Conservation (phyloP, 2,797 vertebrate species). For the Halcyon chelicuti region DNA sequence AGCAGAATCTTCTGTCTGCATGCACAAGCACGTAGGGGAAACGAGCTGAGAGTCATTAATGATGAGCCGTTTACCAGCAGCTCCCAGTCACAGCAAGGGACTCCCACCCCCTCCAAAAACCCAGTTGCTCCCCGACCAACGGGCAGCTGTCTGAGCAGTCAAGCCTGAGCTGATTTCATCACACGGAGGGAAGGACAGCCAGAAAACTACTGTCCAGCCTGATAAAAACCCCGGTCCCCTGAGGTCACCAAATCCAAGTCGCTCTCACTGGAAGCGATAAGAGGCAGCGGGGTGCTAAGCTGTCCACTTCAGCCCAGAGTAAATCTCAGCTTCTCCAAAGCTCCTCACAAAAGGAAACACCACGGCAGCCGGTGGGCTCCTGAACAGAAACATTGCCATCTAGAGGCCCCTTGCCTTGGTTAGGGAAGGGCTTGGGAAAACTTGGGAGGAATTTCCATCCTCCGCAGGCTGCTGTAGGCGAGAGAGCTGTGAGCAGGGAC, state of each 20-base stretch:
- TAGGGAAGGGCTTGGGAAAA: background rate
- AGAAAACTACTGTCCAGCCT: background rate
- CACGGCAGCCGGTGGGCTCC: background rate
- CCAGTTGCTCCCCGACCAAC: accelerated
- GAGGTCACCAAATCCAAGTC: slow-evolving; percentile 17
- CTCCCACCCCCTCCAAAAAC: background rate
- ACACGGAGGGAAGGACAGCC: background rate
- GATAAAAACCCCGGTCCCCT: background rate
- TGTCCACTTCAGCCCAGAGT: background rate
- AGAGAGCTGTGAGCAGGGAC: background rate
- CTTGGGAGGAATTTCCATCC: background rate
- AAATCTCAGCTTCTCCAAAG: slow-evolving; percentile 21
- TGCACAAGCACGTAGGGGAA: background rate
- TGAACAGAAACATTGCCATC: slow-evolving; percentile 80
- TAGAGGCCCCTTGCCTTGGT: slow-evolving; percentile 46
- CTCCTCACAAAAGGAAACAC: background rate
- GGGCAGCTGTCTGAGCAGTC: background rate
- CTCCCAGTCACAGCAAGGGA: background rate
- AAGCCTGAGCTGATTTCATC: background rate
- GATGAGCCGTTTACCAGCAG: background rate
- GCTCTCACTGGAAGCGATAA: background rate
- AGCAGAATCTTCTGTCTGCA: background rate
- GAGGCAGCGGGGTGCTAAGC: slow-evolving; percentile 30
- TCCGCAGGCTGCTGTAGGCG: background rate
- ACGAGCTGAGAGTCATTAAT: background rate